Conservation (phyloP, 1,140 invertebrate genomes). For the Teleogryllus occipitalis region DNA sequence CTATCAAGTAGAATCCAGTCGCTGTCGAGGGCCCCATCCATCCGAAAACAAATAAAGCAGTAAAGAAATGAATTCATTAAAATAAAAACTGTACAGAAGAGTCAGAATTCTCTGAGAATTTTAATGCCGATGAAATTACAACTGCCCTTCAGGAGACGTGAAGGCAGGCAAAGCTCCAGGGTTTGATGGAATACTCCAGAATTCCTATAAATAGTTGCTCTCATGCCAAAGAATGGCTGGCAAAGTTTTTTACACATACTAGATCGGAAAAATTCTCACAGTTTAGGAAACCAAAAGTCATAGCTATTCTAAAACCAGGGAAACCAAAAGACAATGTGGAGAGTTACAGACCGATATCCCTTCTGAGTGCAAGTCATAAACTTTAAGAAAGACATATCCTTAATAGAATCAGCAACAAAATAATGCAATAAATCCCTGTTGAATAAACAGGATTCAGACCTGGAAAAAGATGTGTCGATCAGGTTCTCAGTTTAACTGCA, state of each 20-base stretch:
- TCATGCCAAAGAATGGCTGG: background rate
- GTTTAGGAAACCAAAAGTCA: background rate
- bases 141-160: background rate
- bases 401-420: conserved; percentile 17
- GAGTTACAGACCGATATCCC: conserved; percentile 17
- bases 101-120: background rate
- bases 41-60: background rate
- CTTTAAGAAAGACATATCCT: conserved; percentile 11
- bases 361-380: conserved; percentile 12
- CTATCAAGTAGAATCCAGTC: conserved; percentile 14
- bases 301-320: conserved; percentile 9
- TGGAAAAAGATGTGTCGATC: background rate
- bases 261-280: background rate
- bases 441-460: conserved; percentile 14
- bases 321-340: conserved; percentile 9
- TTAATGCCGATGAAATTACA: background rate
- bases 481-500: background rate
- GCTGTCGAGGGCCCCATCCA: background rate
- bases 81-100: background rate
- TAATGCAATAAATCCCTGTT: conserved; percentile 10
- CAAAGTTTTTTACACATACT: background rate
- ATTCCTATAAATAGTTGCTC: background rate
- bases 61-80: background rate
- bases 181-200: background rate
- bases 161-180: background rate